Base-by-base conservation (phyloP, 2,113 vertebrate species). In the Morone saxatilis region DNA sequence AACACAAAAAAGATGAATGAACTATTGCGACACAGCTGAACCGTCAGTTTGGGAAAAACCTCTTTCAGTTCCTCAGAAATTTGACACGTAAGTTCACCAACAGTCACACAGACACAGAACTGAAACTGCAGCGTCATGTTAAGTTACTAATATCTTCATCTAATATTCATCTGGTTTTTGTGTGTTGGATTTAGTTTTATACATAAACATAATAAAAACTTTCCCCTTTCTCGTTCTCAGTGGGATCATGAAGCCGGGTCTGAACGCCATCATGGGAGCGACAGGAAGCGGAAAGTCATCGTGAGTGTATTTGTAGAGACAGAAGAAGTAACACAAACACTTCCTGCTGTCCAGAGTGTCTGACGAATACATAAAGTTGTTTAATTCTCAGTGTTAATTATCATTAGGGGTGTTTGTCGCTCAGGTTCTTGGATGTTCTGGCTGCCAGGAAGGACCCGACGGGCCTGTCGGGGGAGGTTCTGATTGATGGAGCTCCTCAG, bases 221-320 rank as follows among this genome's bases (percentile, higher is more conserved):
- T 3, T 31, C 8, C 20, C 8, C 20, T 60, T 1, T 89, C 85
- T 71, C 6, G 81, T 71, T 89, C 89, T 38, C 93, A 99, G 98
- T 91, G 98, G 98, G 22, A 90, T 98, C 89, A 98, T 99, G 97
- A 97, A 87, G 83, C 97, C 97, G 1, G 98, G 98, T 14, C 95
- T 99, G 74, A 99, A 99, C 41, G 97, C 97, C 86, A 99, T 99
- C 88, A 94, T 99, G 90, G 98, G 98, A 89, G 97, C 97, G 3
- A 99, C 98, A 0, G 98, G 98, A 69, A 96, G 97, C 41, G 98
- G 98, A 13, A 99, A 99, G 88, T 99, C 98, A 80, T 99, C 97
- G 97, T 99, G 94, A 98, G 98, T 94, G 10, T 60, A 7, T 51
- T 17, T 38, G 12, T 38, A 40, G 19, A 38, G 31, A 4, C 4